Evolutionary conservation across 2,113 vertebrate genomes (phyloP).

Genomic region (Bathybates hornii): DNA sequence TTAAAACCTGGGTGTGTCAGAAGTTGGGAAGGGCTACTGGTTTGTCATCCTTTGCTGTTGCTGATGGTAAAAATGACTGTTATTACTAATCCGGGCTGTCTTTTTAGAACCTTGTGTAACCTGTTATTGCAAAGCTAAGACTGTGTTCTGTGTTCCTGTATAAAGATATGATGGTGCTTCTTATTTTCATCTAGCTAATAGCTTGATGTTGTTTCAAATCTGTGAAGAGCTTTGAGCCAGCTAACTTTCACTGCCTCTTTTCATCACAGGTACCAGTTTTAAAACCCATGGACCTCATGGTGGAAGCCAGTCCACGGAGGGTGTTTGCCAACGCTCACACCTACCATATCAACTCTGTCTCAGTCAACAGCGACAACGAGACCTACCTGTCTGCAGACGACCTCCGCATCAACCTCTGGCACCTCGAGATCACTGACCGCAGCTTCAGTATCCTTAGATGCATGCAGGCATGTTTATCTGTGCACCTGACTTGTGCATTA

Average conservation of each 20-base stretch:
- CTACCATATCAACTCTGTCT: constrained; percentile 80
- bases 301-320: constrained; percentile 74
- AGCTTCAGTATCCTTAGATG: constrained; percentile 75
- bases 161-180: background rate
- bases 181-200: background rate
- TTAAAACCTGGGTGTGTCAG: background rate
- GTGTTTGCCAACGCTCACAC: constrained; percentile 77
- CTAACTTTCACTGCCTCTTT: background rate
- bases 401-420: constrained; percentile 76
- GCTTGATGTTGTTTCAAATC: background rate
- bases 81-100: background rate
- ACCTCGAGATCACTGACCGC: constrained; percentile 78
- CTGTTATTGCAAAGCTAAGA: background rate
- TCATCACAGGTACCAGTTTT: constrained; percentile 69
- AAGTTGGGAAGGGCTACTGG: background rate
- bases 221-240: background rate
- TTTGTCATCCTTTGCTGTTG: background rate
- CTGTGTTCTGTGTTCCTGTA: background rate
- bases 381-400: constrained; percentile 77
- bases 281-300: constrained; percentile 78
- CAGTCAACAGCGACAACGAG: constrained; percentile 76
- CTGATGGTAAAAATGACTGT: background rate
- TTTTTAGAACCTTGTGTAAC: background rate
- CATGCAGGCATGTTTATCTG: background rate
- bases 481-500: background rate